Conservation (phyloP, 2,113 vertebrate species). For the Emydura subglobosa region DNA sequence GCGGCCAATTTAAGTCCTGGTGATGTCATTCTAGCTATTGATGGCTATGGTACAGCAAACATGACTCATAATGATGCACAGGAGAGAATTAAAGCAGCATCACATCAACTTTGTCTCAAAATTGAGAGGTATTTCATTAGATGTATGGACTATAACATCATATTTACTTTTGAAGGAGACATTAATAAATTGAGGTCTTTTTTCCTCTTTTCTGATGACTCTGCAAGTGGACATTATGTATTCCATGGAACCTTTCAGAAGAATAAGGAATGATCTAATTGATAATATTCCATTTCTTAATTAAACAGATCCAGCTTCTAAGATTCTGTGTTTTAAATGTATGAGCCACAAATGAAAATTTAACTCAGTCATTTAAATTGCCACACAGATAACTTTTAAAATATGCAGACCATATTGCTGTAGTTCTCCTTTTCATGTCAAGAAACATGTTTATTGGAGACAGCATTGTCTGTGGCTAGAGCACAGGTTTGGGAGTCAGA, state of each 20-base stretch:
- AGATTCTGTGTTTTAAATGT: background rate
- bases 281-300: background rate
- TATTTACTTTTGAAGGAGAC: background rate
- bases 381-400: background rate
- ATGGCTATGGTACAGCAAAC: slow-evolving; percentile 86
- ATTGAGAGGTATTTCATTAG: slow-evolving; percentile 88
- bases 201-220: background rate
- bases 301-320: background rate
- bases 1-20: slow-evolving; percentile 90
- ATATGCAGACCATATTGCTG: background rate
- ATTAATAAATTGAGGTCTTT: background rate
- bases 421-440: background rate
- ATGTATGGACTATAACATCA: too few species aligned
- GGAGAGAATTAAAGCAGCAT: slow-evolving; percentile 93
- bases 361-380: background rate
- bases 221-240: background rate
- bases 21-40: slow-evolving; percentile 93
- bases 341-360: background rate
- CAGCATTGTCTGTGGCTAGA: background rate
- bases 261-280: background rate
- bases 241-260: background rate
- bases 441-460: background rate
- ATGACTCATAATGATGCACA: slow-evolving; percentile 97
- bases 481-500: background rate
- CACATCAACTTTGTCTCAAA: slow-evolving; percentile 86